Percentiles rank a stretch among this genome's conserved stretches.
Evolutionary conservation across 2,113 vertebrate genomes (phyloP).

Genomic region (Coryphaenoides rupestris): DNA sequence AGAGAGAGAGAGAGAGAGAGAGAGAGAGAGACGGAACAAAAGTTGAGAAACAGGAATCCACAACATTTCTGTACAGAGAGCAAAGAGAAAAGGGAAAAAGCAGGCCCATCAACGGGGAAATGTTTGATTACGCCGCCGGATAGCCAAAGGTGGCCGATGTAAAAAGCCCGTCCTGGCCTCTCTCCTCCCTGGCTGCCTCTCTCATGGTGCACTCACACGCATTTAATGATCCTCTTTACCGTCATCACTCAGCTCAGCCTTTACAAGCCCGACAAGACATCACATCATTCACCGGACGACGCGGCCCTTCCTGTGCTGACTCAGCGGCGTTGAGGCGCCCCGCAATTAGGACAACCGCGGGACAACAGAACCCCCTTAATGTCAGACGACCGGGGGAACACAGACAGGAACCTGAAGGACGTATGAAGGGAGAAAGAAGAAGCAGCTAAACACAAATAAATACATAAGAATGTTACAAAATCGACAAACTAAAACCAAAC

Average conservation of each 20-base stretch:
- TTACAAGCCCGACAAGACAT: slow-evolving; percentile 44
- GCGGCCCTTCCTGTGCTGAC: slow-evolving; percentile 3
- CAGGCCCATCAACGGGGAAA: slow-evolving; percentile 29
- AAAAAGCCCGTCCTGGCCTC: slow-evolving; percentile 57
- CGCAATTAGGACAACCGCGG: neutral
- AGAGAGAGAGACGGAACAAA: slow-evolving; percentile 17
- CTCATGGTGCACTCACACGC: slow-evolving; percentile 46
- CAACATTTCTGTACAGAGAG: too few relatives aligned
- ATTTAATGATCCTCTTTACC: slow-evolving; percentile 61
- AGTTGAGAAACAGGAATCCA: slow-evolving; percentile 33
- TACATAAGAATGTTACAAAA: too few relatives aligned
- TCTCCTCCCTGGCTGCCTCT: slow-evolving; percentile 25
- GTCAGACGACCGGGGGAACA: neutral
- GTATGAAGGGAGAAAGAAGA: too few relatives aligned
- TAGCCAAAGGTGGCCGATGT: slow-evolving; percentile 58
- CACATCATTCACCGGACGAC: slow-evolving; percentile 38
- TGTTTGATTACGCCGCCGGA: slow-evolving; percentile 57
- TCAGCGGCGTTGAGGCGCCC: too few relatives aligned
- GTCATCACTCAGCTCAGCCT: slow-evolving; percentile 38
- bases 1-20: neutral
- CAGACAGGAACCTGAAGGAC: too few relatives aligned
- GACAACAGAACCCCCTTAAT: neutral
- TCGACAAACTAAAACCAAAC: too few relatives aligned
- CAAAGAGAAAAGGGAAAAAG: too few relatives aligned
- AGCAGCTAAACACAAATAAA: too few relatives aligned